These are phyloP conservation scores for Drosophila triauraria DNA, from an alignment of 1,140 invertebrate species.

Conservation along the genomic window DNA sequence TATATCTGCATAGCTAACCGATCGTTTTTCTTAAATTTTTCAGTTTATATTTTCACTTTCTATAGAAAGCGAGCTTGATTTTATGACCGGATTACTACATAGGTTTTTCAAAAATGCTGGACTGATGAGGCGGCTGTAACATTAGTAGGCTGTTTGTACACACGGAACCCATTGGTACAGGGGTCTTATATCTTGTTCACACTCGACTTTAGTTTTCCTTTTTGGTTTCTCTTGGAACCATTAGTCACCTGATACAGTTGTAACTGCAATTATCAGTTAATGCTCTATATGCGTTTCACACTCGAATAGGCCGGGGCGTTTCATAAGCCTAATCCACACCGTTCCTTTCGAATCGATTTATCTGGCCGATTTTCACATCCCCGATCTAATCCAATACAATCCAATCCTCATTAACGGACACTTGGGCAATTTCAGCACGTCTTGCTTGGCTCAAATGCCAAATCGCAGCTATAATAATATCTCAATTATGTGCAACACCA, in stretches of 20 bases:
- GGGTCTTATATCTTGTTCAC: no score
- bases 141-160: neutral
- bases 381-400: conserved; percentile 18
- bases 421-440: conserved; percentile 73
- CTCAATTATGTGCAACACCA: conserved; percentile 69
- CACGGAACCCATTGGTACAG: no score
- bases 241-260: neutral
- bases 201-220: no score
- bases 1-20: no score
- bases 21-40: neutral
- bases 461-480: conserved; percentile 72
- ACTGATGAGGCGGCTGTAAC: neutral
- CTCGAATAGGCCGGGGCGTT: neutral
- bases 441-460: conserved; percentile 58
- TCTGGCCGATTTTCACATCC: conserved; percentile 33
- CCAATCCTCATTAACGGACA: conserved; percentile 63
- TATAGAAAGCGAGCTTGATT: neutral
- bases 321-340: neutral
- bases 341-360: conserved; percentile 28
- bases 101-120: neutral
- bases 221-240: neutral
- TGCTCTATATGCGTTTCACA: neutral
- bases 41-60: conserved; percentile 5
- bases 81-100: neutral
- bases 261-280: neutral